Conservation (phyloP, 2,888 invertebrate species). For the Andrena praecox region DNA sequence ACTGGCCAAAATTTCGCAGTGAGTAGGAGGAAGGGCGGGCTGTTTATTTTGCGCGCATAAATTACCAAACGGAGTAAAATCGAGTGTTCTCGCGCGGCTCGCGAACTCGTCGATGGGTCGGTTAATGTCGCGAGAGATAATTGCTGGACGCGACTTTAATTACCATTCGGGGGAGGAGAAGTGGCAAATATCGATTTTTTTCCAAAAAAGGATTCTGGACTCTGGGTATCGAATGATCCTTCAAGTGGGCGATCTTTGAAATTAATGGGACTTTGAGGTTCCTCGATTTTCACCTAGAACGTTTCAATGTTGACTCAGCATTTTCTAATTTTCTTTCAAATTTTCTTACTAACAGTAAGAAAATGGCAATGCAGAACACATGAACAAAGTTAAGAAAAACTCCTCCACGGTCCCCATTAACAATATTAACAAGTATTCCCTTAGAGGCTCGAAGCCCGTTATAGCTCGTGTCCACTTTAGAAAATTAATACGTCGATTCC, state of each 20-base stretch:
- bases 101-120: constrained; percentile 56
- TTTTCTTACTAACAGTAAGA: too few relatives aligned
- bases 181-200: neutral
- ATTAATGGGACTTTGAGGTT: too few relatives aligned
- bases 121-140: constrained; percentile 54
- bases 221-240: too few relatives aligned
- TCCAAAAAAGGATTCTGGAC: too few relatives aligned
- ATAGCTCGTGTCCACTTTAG: constrained; percentile 38
- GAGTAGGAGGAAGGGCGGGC: neutral
- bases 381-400: neutral
- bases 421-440: constrained; percentile 24
- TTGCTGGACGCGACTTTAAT: constrained; percentile 54
- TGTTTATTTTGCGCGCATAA: constrained; percentile 66
- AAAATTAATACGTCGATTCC: constrained; percentile 65
- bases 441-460: constrained; percentile 24
- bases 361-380: neutral
- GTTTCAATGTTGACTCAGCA: too few relatives aligned
- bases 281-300: too few relatives aligned
- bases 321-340: too few relatives aligned
- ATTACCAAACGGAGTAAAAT: constrained; percentile 66
- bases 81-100: constrained; percentile 51
- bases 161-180: constrained; percentile 22
- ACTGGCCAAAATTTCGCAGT: constrained; percentile 58
- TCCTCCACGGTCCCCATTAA: constrained; percentile 13
- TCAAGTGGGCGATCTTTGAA: too few relatives aligned